Conservation (phyloP, 1,140 invertebrate species). For the Pseudomyrmex dendroicus region DNA sequence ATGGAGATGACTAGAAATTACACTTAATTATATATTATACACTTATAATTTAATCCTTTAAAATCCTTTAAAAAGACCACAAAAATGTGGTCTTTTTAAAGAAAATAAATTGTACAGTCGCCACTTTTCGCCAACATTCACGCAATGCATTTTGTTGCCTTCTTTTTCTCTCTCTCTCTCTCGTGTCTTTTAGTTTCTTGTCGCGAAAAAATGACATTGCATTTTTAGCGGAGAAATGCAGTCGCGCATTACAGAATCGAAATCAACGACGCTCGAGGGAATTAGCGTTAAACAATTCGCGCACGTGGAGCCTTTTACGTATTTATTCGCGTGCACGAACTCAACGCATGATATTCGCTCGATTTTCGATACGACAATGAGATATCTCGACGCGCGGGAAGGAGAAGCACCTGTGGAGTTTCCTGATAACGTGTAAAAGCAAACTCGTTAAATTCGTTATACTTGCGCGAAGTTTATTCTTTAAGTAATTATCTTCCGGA, state of each 20-base stretch:
- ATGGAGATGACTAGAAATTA: neutral
- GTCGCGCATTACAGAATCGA: slow-evolving; percentile 12
- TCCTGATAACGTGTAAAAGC: neutral
- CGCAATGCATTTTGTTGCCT: neutral
- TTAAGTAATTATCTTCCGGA: neutral
- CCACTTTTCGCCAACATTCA: slow-evolving; percentile 8
- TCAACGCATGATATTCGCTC: neutral
- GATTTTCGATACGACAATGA: neutral
- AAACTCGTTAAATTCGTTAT: neutral
- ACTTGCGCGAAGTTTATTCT: slow-evolving; percentile 5
- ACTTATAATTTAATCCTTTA: neutral
- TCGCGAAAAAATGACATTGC: slow-evolving; percentile 41
- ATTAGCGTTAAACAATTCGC: slow-evolving; percentile 1
- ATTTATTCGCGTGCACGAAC: neutral
- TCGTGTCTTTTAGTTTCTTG: neutral
- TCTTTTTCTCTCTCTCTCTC: neutral
- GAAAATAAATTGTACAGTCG: neutral
- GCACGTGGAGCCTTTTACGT: neutral
- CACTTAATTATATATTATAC: neutral
- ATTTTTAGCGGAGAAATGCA: slow-evolving; percentile 14
- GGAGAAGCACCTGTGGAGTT: slow-evolving; percentile 36
- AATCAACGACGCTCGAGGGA: neutral
- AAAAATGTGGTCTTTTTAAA: slow-evolving; percentile 5
- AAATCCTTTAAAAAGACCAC: too few species aligned
- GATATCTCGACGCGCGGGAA: neutral